phyloP scores from a whole-genome alignment of 2,888 invertebrate species.

The Rotaria socialis region DNA sequence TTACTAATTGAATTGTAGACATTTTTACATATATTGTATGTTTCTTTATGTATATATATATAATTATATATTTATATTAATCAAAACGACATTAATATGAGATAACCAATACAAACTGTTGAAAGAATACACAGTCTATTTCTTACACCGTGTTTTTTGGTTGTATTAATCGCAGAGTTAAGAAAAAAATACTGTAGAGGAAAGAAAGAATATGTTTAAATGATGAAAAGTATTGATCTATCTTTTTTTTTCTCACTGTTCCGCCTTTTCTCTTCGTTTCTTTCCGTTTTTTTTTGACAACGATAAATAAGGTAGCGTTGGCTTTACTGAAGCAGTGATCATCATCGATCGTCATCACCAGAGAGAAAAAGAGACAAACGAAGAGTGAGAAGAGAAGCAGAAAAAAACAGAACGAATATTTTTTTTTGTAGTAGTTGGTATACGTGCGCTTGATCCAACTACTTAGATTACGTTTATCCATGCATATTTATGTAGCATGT shows the following conservation, averaged over 20 bases:
- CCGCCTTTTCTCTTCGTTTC: not conserved
- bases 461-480: not conserved
- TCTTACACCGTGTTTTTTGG: not conserved
- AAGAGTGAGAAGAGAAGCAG: not conserved
- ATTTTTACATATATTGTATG: too few species aligned
- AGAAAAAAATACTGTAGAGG: not conserved
- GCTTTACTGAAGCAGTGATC: not conserved
- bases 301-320: not conserved
- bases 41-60: too few species aligned
- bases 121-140: not conserved
- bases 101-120: not conserved
- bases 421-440: too few species aligned
- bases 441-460: not conserved
- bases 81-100: not conserved
- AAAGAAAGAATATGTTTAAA: not conserved
- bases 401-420: not conserved
- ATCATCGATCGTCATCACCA: not conserved
- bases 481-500: not conserved
- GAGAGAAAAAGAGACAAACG: not conserved
- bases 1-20: not conserved
- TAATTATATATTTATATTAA: not conserved
- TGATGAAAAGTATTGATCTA: not conserved
- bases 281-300: constrained; percentile 8
- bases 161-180: not conserved
- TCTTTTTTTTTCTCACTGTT: not conserved